A percentile compares a stretch with the other conserved stretches of the same genome.
Evolutionary conservation across 2,113 vertebrate genomes (phyloP).

Genomic region (Psilopogon haemacephalus): DNA sequence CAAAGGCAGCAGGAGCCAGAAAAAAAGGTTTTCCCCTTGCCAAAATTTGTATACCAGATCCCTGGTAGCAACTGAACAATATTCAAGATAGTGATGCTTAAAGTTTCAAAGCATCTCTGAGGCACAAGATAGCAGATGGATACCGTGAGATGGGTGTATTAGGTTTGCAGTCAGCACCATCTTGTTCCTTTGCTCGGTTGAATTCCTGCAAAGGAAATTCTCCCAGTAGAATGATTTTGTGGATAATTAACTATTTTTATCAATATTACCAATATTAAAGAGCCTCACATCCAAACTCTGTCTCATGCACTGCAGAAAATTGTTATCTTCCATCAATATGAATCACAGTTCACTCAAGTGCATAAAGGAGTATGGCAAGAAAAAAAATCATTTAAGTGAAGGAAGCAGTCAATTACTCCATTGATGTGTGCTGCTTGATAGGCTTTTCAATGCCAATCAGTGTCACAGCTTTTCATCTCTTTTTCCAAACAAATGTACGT

Average conservation of each 20-base stretch:
- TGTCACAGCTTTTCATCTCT: background rate
- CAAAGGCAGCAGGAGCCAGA: background rate
- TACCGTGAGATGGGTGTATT: background rate
- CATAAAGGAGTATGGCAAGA: background rate
- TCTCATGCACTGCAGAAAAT: background rate
- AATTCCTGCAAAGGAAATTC: background rate
- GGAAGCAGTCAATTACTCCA: background rate
- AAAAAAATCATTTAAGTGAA: background rate
- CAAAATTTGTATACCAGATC: background rate
- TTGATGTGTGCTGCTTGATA: background rate
- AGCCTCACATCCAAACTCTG: background rate
- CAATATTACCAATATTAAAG: background rate
- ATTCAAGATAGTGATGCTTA: background rate
- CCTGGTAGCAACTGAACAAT: background rate
- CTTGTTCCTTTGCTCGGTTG: background rate
- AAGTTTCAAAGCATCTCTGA: background rate
- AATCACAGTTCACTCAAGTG: background rate
- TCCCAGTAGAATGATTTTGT: background rate
- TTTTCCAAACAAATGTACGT: background rate
- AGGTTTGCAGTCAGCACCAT: background rate
- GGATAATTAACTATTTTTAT: background rate
- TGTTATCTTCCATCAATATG: background rate
- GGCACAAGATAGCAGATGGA: background rate
- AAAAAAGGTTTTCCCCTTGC: background rate
- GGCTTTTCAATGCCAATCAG: conserved; percentile 47